Evolutionary conservation across 2,797 vertebrate genomes (phyloP).

Genomic region (Eremophila alpestris): DNA sequence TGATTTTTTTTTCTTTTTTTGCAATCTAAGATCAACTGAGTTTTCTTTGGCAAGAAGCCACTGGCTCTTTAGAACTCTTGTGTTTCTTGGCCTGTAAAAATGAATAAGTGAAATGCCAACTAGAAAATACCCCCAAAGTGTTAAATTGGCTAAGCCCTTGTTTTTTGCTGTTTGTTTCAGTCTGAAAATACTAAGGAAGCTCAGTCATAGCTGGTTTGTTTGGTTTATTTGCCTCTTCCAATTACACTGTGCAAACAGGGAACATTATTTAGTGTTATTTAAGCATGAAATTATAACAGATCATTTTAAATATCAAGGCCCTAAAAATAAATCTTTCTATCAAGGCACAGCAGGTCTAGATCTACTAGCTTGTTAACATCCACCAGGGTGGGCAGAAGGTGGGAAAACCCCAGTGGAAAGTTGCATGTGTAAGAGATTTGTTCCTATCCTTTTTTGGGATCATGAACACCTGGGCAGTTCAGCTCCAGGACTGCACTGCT

Average conservation of each 20-base stretch:
- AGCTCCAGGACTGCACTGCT: neutral
- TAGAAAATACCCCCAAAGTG: slow-evolving; percentile 29
- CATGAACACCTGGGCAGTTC: fast-evolving
- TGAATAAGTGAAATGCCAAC: slow-evolving; percentile 9
- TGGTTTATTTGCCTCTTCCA: slow-evolving; percentile 71
- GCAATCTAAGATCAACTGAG: neutral
- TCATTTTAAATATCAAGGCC: slow-evolving; percentile 77
- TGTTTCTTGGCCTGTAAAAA: slow-evolving; percentile 43
- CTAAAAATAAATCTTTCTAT: slow-evolving; percentile 80
- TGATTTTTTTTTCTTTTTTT: neutral
- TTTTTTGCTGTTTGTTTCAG: slow-evolving; percentile 35
- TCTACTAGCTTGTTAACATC: slow-evolving; percentile 72
- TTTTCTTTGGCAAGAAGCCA: slow-evolving; percentile 58
- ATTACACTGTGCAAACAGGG: slow-evolving; percentile 76
- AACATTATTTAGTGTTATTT: slow-evolving; percentile 79
- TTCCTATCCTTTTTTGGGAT: neutral
- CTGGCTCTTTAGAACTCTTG: neutral
- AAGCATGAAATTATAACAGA: slow-evolving; percentile 82
- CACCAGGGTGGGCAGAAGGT: slow-evolving; percentile 52
- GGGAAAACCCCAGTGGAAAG: slow-evolving; percentile 17
- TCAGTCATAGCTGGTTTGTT: slow-evolving; percentile 65
- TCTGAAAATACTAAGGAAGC: slow-evolving; percentile 37
- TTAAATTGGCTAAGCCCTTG: slow-evolving; percentile 27
- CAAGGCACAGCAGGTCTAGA: slow-evolving; percentile 70
- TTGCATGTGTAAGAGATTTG: neutral